Conservation (phyloP, 2,888 invertebrate genomes). For the Abrostola tripartita region DNA sequence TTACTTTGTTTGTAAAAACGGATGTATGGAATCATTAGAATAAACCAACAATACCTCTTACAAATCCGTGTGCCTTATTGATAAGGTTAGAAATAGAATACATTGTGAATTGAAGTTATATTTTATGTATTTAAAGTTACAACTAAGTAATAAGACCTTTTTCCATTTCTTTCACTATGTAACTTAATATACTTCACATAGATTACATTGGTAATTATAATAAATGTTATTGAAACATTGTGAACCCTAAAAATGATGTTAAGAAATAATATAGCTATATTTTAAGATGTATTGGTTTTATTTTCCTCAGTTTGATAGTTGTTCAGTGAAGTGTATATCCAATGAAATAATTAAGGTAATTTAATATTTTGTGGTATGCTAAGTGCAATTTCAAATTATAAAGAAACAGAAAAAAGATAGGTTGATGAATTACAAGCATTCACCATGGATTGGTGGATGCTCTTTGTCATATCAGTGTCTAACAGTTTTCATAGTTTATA, state of each 20-base stretch:
- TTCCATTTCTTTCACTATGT: not conserved
- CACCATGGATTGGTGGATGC: no score
- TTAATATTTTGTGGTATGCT: no score
- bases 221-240: not conserved
- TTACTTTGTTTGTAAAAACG: no score
- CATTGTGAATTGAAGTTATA: not conserved
- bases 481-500: no score
- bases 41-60: not conserved
- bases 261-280: constrained; percentile 7
- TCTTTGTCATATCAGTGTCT: no score
- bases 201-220: not conserved
- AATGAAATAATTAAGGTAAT: not conserved
- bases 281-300: constrained; percentile 3
- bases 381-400: no score
- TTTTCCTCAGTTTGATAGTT: not conserved
- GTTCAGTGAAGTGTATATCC: not conserved
- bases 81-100: not conserved
- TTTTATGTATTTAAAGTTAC: not conserved
- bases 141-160: not conserved
- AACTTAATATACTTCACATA: not conserved
- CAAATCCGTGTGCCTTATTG: not conserved
- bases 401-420: no score
- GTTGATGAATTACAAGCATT: no score
- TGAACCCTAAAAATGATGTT: not conserved
- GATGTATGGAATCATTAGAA: no score